Evolutionary conservation across 2,113 vertebrate species (phyloP), one percentile per base, ranked within the genome.

Genomic region (Brachyhypopomus occidentalis): DNA sequence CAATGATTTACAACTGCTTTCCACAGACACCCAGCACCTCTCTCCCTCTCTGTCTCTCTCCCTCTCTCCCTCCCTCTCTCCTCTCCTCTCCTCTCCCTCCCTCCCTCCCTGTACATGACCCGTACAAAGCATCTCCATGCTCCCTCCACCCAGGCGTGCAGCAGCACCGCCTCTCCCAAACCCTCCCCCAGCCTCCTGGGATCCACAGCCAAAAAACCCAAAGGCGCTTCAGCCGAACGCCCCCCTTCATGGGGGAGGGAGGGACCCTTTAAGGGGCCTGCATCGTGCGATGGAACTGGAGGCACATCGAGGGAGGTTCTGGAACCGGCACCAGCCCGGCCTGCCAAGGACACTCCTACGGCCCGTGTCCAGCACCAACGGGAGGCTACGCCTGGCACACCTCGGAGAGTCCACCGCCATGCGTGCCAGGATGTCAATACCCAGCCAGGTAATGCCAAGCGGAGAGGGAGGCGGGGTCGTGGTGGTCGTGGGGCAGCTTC

Each of bases 151-250:
- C 41, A 9, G 41, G 5, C 62, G 16, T 62, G 25, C 25, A 25
- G 2, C 25, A 25, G 69, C 22, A 22, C 11, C 34, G 63, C 25
- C 59, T 22, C 2, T 30, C 41, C 36, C 41, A 12, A 81, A 45
- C 25, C 52, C 73, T 73, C 59, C 77, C 38, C 52, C n/a, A 62
- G 56, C 73, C 66, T 76, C 52, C 62, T 67, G 38, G 80, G 55
- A 77, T 77, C 74, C 80, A 48, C 62, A 82, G 71, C 52, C 55
- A 64, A 82, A 36, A 55, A 63, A 81, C 75, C 79, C 69, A 69
- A 81, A 72, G 75, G 75, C 45, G 30, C 72, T 30, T 71, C 52
- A 34, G 55, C 38, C 67, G 59, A n/a, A 82, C 64, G 58, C 25
- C 52, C 56, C 25, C 17, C 38, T 45, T 67, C 60, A 30, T 36